Evolutionary conservation across 2,888 invertebrate species (phyloP).

Genomic region (Lissonota sp.): DNA sequence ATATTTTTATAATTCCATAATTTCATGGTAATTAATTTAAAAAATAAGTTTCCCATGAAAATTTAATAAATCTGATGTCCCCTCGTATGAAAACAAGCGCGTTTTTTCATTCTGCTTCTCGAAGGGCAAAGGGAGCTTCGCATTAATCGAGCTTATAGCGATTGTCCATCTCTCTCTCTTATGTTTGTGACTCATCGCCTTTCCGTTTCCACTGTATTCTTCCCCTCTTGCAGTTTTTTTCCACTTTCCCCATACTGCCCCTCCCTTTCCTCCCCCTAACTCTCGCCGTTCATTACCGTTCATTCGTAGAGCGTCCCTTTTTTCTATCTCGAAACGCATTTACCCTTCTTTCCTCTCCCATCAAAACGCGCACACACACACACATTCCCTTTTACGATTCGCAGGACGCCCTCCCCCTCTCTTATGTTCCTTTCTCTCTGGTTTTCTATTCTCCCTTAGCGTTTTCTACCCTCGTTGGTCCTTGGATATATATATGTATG

Average conservation of each 20-base stretch:
- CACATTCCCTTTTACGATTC: no score
- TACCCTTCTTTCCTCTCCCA: slow-evolving; percentile 31
- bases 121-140: slow-evolving; percentile 42
- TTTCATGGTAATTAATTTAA: no score
- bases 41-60: no score
- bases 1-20: no score
- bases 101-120: slow-evolving; percentile 6
- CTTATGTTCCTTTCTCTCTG: slow-evolving; percentile 54
- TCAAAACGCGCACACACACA: no score
- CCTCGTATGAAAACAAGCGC: not conserved
- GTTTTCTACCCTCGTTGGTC: slow-evolving; percentile 44
- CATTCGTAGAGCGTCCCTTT: slow-evolving; percentile 50
- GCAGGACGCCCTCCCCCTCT: slow-evolving; percentile 9
- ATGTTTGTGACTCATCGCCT: slow-evolving; percentile 59
- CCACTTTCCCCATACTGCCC: slow-evolving; percentile 13
- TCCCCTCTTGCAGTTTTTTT: not conserved
- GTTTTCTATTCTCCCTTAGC: slow-evolving; percentile 53
- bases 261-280: slow-evolving; percentile 46
- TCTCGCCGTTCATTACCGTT: slow-evolving; percentile 70
- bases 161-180: slow-evolving; percentile 64
- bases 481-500: not conserved
- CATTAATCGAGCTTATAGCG: slow-evolving; percentile 74
- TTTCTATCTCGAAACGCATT: slow-evolving; percentile 56
- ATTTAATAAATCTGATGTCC: not conserved
- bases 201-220: slow-evolving; percentile 52